Percentiles rank a stretch among this genome's conserved stretches.
Conservation (phyloP, 2,113 vertebrate species). For the Alaudala cheleensis region DNA sequence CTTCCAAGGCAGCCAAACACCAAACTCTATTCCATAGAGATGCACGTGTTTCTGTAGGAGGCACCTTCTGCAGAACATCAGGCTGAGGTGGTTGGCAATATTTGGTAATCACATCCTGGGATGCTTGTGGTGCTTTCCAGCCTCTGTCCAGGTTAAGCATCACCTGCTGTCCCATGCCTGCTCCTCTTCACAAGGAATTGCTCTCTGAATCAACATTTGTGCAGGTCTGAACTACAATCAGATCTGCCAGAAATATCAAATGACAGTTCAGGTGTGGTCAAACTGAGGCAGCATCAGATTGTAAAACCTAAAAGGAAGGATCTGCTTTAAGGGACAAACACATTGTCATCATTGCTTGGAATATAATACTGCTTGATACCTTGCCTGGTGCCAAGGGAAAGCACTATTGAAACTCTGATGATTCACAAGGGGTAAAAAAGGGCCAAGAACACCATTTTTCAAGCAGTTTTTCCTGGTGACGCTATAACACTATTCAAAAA, state of each 20-base stretch:
- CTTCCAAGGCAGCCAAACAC: neutral
- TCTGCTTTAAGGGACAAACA: neutral
- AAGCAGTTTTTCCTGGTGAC: neutral
- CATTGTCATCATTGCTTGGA: neutral
- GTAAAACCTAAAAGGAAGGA: neutral
- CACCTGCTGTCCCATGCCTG: neutral
- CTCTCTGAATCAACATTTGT: neutral
- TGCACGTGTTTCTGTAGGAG: neutral
- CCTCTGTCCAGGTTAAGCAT: neutral
- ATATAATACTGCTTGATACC: neutral
- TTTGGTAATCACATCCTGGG: neutral
- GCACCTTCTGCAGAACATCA: neutral
- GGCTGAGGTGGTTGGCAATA: neutral
- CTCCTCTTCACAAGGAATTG: neutral
- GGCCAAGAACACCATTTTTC: neutral
- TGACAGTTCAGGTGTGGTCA: neutral
- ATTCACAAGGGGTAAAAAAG: neutral
- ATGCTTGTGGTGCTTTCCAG: neutral
- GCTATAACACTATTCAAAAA: neutral
- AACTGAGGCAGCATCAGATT: neutral
- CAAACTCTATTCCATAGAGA: neutral
- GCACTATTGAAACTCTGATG: neutral
- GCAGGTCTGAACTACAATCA: neutral
- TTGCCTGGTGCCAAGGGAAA: neutral
- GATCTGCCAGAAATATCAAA: neutral